Evolutionary conservation across 2,888 invertebrate genomes (phyloP).

Genomic region (Bibio marci): DNA sequence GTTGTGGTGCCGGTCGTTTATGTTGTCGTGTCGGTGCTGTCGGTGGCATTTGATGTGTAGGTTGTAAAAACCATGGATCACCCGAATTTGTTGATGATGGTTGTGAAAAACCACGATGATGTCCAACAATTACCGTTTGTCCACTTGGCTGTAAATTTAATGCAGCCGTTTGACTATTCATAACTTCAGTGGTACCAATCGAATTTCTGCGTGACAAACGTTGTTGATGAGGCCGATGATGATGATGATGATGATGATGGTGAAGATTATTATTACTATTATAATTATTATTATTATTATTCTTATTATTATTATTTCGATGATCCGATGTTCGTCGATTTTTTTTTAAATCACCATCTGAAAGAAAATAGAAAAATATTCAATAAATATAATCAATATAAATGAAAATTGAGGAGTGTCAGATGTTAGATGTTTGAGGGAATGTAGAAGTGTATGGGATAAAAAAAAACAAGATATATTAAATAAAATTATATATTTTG

Average conservation of each 20-base stretch:
- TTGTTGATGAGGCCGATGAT: not conserved
- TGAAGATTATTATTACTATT: too few species aligned
- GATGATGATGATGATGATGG: too few species aligned
- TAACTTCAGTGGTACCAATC: constrained; percentile 16
- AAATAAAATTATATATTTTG: too few species aligned
- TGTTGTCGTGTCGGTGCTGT: constrained; percentile 31
- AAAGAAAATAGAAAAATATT: too few species aligned
- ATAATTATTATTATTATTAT: not conserved
- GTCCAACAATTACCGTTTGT: constrained; percentile 29
- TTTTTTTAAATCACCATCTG: constrained; percentile 7
- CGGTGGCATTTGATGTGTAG: constrained; percentile 31
- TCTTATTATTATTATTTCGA: constrained; percentile 3
- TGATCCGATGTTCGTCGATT: constrained; percentile 2
- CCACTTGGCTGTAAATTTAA: constrained; percentile 23
- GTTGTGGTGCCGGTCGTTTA: constrained; percentile 31
- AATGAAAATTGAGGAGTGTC: not conserved
- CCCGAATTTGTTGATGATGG: constrained; percentile 25
- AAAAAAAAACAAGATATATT: too few species aligned
- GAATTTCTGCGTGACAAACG: constrained; percentile 1
- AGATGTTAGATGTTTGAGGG: too few species aligned
- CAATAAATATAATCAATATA: constrained; percentile 1
- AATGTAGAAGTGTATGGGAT: too few species aligned
- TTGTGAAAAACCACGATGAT: constrained; percentile 31
- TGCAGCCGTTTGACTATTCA: constrained; percentile 30
- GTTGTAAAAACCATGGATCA: constrained; percentile 29